Percentiles rank a stretch among this genome's conserved stretches.
Conservation (phyloP, 2,113 vertebrate species). For the Cathartes aura region DNA sequence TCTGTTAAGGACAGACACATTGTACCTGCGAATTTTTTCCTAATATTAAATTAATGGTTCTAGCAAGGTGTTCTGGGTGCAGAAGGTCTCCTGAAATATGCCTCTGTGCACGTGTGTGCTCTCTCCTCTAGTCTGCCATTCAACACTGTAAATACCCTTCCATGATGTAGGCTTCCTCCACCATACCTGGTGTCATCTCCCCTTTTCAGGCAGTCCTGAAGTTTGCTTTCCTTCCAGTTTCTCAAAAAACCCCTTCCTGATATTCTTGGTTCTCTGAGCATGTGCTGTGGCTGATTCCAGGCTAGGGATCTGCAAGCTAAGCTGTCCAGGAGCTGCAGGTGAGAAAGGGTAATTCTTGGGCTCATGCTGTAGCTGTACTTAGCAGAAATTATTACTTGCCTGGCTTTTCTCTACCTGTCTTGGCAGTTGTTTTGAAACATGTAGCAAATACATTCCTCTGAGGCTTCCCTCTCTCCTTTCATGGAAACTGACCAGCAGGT, state of each 20-base stretch:
- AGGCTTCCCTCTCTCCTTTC: background rate
- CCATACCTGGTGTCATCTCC: background rate
- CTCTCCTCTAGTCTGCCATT: background rate
- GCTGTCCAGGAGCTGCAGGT: background rate
- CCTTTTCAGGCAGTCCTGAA: background rate
- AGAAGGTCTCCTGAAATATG: background rate
- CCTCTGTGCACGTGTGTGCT: background rate
- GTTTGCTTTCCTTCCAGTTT: background rate
- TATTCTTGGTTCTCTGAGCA: background rate
- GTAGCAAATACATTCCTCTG: background rate
- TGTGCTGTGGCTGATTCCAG: background rate
- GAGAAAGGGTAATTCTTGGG: background rate
- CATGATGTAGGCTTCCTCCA: background rate
- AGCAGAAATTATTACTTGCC: background rate
- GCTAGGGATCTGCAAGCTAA: background rate
- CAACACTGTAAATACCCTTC: background rate
- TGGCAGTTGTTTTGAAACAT: background rate
- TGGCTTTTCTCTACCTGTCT: background rate
- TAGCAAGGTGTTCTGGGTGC: background rate
- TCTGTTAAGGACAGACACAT: background rate
- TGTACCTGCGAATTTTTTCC: background rate
- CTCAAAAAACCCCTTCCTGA: background rate
- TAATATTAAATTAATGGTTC: background rate
- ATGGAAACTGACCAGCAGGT: background rate
- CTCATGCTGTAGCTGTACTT: background rate